Base-by-base conservation (phyloP, 2,797 vertebrate species). In the Sebastes alutus region DNA sequence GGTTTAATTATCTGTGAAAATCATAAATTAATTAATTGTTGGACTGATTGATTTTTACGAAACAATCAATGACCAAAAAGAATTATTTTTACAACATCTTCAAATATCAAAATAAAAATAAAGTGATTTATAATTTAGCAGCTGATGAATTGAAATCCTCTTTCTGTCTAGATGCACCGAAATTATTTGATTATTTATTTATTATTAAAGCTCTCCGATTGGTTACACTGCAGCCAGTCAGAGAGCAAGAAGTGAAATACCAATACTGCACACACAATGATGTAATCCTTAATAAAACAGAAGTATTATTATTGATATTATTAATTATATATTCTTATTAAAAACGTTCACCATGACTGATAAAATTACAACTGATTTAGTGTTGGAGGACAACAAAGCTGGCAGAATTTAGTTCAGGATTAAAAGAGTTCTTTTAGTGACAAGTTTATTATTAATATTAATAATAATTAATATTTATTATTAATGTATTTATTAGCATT, bases 161-260 rank as follows among this genome's bases (percentile, higher is more conserved):
- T 33, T 33, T 33, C 32, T 33, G 30, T 32, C 30, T 32, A 32
- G 30, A 32, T 32, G 30, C 30, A 32, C 30, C 7, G 30, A 32
- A 32, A 32, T 32, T 32, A 32, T 32, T 32, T 32, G 30, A 32
- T 32, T 32, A 32, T 32, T 32, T 32, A 32, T 32, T 32, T 32
- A 32, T 32, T 32, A 32, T 32, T 32, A 32, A 33, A 33, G 32
- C 46, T 49, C 14, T 49, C 14, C 20, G 72, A 83, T 83, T 88
- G 62, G 77, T 67, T 46, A 4, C 25, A 30, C 18, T 12, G 22
- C 12, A 70, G 56, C 82, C 62, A 60, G 80, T 82, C 79, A 77
- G 49, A 70, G 20, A n/a, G 12, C 59, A 25, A 9, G 55, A 8
- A 13, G 1, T 55, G 7, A 3, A 29, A 30, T n/a, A 18, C 30